These are phyloP conservation scores for Murina feae DNA, from an alignment of 2,113 vertebrate genomes.

Conservation along the genomic window DNA sequence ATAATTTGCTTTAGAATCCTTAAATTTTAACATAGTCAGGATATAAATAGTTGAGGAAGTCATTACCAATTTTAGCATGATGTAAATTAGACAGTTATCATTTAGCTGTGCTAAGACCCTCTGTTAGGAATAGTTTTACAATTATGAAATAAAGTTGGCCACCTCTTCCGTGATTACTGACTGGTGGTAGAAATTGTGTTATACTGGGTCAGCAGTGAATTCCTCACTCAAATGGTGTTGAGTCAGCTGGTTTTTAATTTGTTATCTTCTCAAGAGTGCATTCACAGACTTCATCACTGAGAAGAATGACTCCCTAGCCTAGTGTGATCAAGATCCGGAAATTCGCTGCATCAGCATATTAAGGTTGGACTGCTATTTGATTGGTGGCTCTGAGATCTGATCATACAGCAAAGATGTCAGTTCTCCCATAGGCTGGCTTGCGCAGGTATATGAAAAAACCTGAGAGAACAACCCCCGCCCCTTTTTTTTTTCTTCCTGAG, in stretches of 20 bases:
- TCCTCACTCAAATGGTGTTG: conserved; percentile 79
- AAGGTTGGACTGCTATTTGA: conserved; percentile 66
- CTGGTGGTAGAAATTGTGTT: conserved; percentile 76
- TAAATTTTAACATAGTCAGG: not conserved
- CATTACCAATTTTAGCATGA: not conserved
- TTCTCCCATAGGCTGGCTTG: conserved; percentile 64
- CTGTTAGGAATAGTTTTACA: conserved; percentile 50
- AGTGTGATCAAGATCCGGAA: conserved; percentile 81
- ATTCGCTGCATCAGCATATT: conserved; percentile 77
- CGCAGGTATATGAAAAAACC: not conserved
- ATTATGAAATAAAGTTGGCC: conserved; percentile 64
- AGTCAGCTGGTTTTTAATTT: conserved; percentile 86
- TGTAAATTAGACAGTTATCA: not conserved
- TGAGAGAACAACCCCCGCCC: conserved; percentile 2
- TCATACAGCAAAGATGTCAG: conserved; percentile 64
- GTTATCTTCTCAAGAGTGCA: conserved; percentile 84
- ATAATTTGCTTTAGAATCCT: conserved; percentile 45
- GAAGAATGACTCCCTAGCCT: conserved; percentile 82
- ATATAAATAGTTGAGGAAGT: conserved; percentile 17
- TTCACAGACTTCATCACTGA: conserved; percentile 82
- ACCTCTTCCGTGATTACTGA: conserved; percentile 68
- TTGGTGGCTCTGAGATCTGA: conserved; percentile 76
- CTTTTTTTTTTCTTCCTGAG: not conserved
- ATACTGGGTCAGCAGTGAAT: conserved; percentile 81
- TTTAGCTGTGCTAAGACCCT: conserved; percentile 27